Base-by-base conservation (phyloP, 1,140 invertebrate genomes). In the Rhysida immarginata region DNA sequence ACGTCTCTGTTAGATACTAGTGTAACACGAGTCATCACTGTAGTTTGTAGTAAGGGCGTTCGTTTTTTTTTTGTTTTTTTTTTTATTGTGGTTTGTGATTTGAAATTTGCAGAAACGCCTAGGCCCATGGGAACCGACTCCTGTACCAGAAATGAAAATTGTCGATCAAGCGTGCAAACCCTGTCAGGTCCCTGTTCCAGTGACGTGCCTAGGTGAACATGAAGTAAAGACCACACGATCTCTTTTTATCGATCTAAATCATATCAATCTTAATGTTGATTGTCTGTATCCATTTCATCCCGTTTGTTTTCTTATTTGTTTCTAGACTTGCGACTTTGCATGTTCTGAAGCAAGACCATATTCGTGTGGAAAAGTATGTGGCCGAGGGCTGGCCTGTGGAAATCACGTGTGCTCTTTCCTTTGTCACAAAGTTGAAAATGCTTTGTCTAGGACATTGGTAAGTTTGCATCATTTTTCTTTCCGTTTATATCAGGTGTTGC, bases 161-260 rank as follows among this genome's bases (percentile, higher is more conserved):
- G 78, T 81, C 64, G 62, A 74, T 70, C 46, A 72, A 57, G 69
- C 71, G 0, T 79, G 77, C 63, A 74, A 76, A 54, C 75, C 77
- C 2, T 80, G 79, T 63, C 69, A 74, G 44, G 77, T 83, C 5
- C 80, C 79, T 1, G 75, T 93, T 0, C 69, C 75, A 48, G 76
- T 89, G 0, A 77, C 78, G 2, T 95, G 91, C 69, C 76, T 86
- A 57, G 89, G 90, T 0, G 78, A 77, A 35, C 90, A 95, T 68
- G 88, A 92, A 60, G 72, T 72, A 63, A 25, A 27, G 26, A 51
- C 29, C 16, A 35, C 29, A 35, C 29, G 16, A 35, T 16, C 29
- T 35, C 16, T 35, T 5, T 35, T 35, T 35, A 35, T 16, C 29
- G 16, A 8, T 35, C 16, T 8, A 35, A 8, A 8, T 35, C 29